Percentiles rank a stretch among this genome's conserved stretches.
Conservation (phyloP, 2,888 invertebrate genomes). For the Napeogenes sylphis region DNA sequence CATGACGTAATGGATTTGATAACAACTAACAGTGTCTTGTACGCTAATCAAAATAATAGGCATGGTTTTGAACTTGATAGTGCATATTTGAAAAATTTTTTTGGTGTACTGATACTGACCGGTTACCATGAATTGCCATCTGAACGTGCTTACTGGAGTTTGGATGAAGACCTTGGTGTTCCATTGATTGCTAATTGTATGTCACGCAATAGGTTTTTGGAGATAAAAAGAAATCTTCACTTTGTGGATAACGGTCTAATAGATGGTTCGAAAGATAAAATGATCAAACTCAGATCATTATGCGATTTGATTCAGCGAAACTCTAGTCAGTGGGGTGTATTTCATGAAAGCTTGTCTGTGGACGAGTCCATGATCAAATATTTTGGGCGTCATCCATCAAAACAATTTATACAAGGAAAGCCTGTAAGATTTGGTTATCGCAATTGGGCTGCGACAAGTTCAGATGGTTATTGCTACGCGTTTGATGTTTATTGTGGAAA, state of each 20-base stretch:
- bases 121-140: slow-evolving; percentile 40
- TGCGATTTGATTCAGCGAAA: slow-evolving; percentile 28
- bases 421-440: slow-evolving; percentile 33
- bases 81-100: slow-evolving; percentile 23
- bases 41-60: slow-evolving; percentile 30
- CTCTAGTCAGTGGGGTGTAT: slow-evolving; percentile 23
- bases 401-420: slow-evolving; percentile 29
- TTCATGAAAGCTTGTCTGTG: slow-evolving; percentile 24
- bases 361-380: slow-evolving; percentile 26
- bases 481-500: slow-evolving; percentile 29
- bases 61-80: slow-evolving; percentile 29
- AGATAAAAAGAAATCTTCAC: slow-evolving; percentile 30
- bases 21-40: slow-evolving; percentile 29
- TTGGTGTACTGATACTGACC: slow-evolving; percentile 34
- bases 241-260: slow-evolving; percentile 27
- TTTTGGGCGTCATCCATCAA: slow-evolving; percentile 23
- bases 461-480: slow-evolving; percentile 32
- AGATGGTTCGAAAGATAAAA: slow-evolving; percentile 25
- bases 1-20: slow-evolving; percentile 28
- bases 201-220: slow-evolving; percentile 32
- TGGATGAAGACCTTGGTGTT: slow-evolving; percentile 39
- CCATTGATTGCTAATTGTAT: slow-evolving; percentile 36
- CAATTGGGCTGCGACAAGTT: slow-evolving; percentile 30
- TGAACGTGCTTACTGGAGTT: slow-evolving; percentile 40
- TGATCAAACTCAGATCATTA: slow-evolving; percentile 29